phyloP scores from a whole-genome alignment of 2,888 invertebrate genomes.

The Fragum whitleyi region DNA sequence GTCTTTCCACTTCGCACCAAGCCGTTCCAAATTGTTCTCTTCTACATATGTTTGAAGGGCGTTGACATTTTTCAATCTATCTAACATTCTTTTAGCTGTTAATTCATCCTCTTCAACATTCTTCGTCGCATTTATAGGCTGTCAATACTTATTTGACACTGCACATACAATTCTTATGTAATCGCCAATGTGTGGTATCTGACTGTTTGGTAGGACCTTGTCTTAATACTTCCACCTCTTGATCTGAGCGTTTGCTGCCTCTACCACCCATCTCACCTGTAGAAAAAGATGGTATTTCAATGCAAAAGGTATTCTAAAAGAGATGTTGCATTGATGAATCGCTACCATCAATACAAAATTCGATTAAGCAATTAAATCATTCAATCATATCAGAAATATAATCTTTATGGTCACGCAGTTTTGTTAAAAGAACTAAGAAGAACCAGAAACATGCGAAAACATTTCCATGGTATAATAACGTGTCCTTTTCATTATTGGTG shows the following conservation, averaged over 20 bases:
- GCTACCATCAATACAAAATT: too few species aligned
- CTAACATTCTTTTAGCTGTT: slow-evolving; percentile 16
- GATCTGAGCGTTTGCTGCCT: slow-evolving; percentile 52
- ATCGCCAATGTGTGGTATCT: slow-evolving; percentile 55
- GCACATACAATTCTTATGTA: slow-evolving; percentile 55
- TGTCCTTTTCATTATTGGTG: too few species aligned
- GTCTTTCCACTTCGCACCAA: neutral
- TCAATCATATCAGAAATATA: too few species aligned
- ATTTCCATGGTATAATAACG: too few species aligned
- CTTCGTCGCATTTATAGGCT: neutral
- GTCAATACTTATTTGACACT: slow-evolving; percentile 37
- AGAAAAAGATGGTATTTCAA: slow-evolving; percentile 13
- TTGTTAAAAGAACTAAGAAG: too few species aligned
- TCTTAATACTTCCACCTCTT: slow-evolving; percentile 47
- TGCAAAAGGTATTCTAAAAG: too few species aligned
- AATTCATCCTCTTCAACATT: neutral
- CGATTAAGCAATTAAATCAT: too few species aligned
- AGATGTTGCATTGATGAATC: too few species aligned
- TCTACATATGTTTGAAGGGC: slow-evolving; percentile 26
- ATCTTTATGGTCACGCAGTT: too few species aligned
- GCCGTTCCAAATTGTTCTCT: slow-evolving; percentile 18
- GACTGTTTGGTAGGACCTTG: slow-evolving; percentile 42
- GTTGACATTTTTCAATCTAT: neutral
- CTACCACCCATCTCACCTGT: slow-evolving; percentile 55
- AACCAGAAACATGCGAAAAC: too few species aligned